Conservation (phyloP, 2,888 invertebrate species). For the Torymus texanus region DNA sequence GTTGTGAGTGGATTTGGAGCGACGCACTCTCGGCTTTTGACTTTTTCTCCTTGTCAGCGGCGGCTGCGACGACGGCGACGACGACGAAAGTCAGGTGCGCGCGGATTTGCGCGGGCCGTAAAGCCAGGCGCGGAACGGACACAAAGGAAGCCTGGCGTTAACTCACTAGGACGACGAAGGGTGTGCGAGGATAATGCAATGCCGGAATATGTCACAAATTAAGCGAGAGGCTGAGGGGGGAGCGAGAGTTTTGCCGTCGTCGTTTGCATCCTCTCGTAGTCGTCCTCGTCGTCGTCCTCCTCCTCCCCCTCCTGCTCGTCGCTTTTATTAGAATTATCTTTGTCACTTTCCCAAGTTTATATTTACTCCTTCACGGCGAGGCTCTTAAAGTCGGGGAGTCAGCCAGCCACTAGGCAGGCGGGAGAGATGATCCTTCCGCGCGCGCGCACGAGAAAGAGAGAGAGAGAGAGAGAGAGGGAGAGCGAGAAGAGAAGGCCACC, state of each 20-base stretch:
- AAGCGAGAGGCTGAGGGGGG: slow-evolving; percentile 65
- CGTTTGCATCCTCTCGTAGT: slow-evolving; percentile 69
- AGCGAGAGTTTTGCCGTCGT: slow-evolving; percentile 48
- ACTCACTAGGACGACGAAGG: slow-evolving; percentile 49
- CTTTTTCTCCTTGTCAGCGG: slow-evolving; percentile 6
- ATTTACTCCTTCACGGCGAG: slow-evolving; percentile 72
- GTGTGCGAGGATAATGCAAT: slow-evolving; percentile 68
- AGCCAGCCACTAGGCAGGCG: slow-evolving; percentile 11
- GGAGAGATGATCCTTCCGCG: slow-evolving; percentile 15
- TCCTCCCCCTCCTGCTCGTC: slow-evolving; percentile 65
- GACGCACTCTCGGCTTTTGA: slow-evolving; percentile 3
- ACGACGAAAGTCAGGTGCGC: slow-evolving; percentile 29
- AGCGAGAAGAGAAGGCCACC: not conserved
- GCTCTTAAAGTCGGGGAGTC: slow-evolving; percentile 69
- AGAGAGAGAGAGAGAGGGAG: not conserved
- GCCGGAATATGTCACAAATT: slow-evolving; percentile 75
- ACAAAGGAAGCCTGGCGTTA: slow-evolving; percentile 59
- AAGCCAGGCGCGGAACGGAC: slow-evolving; percentile 41
- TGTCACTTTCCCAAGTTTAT: slow-evolving; percentile 75
- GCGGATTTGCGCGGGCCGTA: slow-evolving; percentile 47
- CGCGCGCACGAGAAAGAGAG: not conserved
- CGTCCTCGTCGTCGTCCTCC: slow-evolving; percentile 65
- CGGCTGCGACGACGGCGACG: not conserved
- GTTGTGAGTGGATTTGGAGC: not conserved
- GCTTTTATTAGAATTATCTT: slow-evolving; percentile 76